A percentile compares a stretch with the other conserved stretches of the same genome.
Evolutionary conservation across 2,888 invertebrate genomes (phyloP).

Genomic region (Odiellus spinosus): DNA sequence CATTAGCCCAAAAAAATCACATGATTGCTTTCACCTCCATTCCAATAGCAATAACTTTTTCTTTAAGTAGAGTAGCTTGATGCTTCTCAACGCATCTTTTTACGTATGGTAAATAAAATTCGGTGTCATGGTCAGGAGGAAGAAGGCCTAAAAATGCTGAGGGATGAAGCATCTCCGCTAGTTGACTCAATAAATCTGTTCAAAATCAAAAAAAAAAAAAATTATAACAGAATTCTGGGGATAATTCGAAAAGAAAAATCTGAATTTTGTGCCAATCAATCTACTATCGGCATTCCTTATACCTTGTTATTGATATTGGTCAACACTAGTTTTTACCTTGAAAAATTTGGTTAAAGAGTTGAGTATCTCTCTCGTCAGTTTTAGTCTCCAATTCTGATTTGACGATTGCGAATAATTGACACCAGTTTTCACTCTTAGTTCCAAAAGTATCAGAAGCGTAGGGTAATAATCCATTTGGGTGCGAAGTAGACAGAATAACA

Average conservation of each 20-base stretch:
- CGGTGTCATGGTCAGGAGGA: constrained; percentile 5
- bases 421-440: constrained; percentile 13
- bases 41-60: constrained; percentile 15
- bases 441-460: constrained; percentile 15
- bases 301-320: neutral
- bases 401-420: constrained; percentile 9
- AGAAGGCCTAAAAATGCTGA: constrained; percentile 9
- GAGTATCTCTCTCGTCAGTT: constrained; percentile 7
- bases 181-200: constrained; percentile 11
- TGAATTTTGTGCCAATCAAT: no score
- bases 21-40: constrained; percentile 16
- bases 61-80: constrained; percentile 11
- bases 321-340: no score
- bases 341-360: constrained; percentile 11
- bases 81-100: constrained; percentile 14
- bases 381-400: constrained; percentile 9
- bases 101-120: constrained; percentile 7
- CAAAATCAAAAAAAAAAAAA: neutral
- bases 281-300: neutral
- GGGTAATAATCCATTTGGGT: constrained; percentile 13
- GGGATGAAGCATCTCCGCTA: constrained; percentile 11
- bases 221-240: neutral
- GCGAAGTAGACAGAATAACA: constrained; percentile 8
- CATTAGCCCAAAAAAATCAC: no score
- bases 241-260: neutral